These are phyloP conservation scores for Melanophora roralis DNA, from an alignment of 2,888 invertebrate species.

Conservation along the genomic window DNA sequence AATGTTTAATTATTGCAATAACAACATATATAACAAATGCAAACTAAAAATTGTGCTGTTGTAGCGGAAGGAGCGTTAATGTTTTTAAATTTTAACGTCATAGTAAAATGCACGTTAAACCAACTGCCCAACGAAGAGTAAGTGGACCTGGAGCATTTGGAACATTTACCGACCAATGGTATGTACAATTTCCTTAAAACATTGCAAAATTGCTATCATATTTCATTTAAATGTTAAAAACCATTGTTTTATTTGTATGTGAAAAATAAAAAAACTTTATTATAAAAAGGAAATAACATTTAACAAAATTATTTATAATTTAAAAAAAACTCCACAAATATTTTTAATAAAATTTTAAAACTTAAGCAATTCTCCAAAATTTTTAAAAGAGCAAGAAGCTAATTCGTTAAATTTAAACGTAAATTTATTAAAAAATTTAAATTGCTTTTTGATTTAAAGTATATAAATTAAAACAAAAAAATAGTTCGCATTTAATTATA, in stretches of 20 bases:
- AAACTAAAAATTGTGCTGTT: constrained; percentile 36
- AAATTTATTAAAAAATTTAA: too few relatives aligned
- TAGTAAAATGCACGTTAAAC: constrained; percentile 76
- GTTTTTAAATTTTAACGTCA: constrained; percentile 63
- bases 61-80: constrained; percentile 57
- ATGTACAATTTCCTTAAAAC: constrained; percentile 58
- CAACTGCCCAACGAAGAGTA: constrained; percentile 76
- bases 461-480: too few relatives aligned
- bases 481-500: too few relatives aligned
- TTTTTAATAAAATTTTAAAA: background rate
- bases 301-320: background rate
- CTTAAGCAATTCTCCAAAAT: too few relatives aligned
- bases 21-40: constrained; percentile 26
- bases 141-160: constrained; percentile 78
- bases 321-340: background rate
- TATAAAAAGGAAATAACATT: background rate
- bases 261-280: background rate
- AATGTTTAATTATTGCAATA: constrained; percentile 14
- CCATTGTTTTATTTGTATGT: background rate
- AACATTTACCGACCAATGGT: constrained; percentile 77
- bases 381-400: too few relatives aligned
- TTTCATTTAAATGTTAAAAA: background rate
- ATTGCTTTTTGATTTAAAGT: too few relatives aligned
- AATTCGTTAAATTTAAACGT: too few relatives aligned
- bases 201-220: background rate